Conservation (phyloP, 2,888 invertebrate genomes). For the Ypsolopha scabrella region DNA sequence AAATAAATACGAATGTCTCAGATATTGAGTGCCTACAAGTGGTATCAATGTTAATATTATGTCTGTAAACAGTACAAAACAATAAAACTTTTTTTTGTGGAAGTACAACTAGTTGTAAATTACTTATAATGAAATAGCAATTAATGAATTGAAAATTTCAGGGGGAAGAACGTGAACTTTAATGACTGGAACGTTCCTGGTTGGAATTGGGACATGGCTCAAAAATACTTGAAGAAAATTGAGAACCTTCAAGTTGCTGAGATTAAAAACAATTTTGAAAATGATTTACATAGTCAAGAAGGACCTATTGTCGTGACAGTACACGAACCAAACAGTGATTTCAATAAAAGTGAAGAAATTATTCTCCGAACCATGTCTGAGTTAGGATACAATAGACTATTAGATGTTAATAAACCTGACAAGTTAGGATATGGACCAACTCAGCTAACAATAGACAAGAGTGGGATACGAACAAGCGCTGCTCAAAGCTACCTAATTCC, state of each 20-base stretch:
- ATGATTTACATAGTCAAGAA: background rate
- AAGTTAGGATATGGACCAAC: background rate
- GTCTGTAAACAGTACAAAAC: too few species aligned
- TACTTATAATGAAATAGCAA: too few species aligned
- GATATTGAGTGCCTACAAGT: too few species aligned
- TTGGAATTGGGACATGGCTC: background rate
- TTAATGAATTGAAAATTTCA: background rate
- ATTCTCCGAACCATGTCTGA: background rate
- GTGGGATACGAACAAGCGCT: conserved; percentile 11
- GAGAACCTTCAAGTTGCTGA: background rate
- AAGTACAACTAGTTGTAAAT: too few species aligned
- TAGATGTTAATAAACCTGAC: background rate
- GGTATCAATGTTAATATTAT: too few species aligned
- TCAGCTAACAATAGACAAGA: background rate
- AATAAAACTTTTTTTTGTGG: too few species aligned
- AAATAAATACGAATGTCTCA: too few species aligned
- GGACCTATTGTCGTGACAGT: background rate
- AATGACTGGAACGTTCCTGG: background rate
- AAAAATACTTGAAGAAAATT: background rate
- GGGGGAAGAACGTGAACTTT: background rate
- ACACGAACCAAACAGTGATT: background rate
- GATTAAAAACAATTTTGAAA: background rate
- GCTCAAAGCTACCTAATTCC: conserved; percentile 22
- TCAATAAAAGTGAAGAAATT: background rate
- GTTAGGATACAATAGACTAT: background rate